Evolutionary conservation across 2,888 invertebrate genomes (phyloP).

Genomic region (Sthenelais limicola): DNA sequence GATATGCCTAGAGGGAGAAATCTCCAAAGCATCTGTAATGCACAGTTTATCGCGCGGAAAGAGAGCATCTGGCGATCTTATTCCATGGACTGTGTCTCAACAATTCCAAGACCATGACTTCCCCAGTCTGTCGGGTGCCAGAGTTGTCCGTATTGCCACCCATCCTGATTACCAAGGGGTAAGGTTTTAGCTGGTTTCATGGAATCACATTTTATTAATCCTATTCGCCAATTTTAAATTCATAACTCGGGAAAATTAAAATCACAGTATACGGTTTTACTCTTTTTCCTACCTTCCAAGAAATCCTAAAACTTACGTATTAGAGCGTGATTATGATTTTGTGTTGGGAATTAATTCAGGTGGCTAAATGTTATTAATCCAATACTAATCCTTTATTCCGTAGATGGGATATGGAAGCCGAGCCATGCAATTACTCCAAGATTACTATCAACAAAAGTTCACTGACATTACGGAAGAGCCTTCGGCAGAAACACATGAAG

Average conservation of each 20-base stretch:
- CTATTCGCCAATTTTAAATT: too few species aligned
- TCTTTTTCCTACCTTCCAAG: too few species aligned
- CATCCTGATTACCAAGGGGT: slow-evolving; percentile 88
- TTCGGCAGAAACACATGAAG: too few species aligned
- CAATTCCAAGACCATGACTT: slow-evolving; percentile 94
- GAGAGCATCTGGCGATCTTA: slow-evolving; percentile 94
- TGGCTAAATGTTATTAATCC: not conserved
- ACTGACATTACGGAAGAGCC: slow-evolving; percentile 63
- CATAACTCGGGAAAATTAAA: too few species aligned
- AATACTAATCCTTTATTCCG: slow-evolving; percentile 53
- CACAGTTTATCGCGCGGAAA: slow-evolving; percentile 89
- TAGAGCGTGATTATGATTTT: too few species aligned
- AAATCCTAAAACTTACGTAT: too few species aligned
- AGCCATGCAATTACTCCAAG: slow-evolving; percentile 86
- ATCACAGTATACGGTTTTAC: too few species aligned
- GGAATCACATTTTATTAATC: too few species aligned
- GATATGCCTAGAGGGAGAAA: slow-evolving; percentile 79
- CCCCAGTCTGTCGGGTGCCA: slow-evolving; percentile 88
- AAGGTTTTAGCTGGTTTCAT: too few species aligned
- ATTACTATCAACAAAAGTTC: slow-evolving; percentile 88
- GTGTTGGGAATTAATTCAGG: too few species aligned
- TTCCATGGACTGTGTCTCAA: slow-evolving; percentile 98
- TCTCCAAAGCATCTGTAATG: slow-evolving; percentile 79
- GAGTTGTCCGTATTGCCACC: slow-evolving; percentile 96
- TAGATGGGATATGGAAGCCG: slow-evolving; percentile 97